Percentiles rank a stretch among this genome's conserved stretches.
phyloP scores from a whole-genome alignment of 1,140 invertebrate species.

The Ceratosolen solmsi region DNA sequence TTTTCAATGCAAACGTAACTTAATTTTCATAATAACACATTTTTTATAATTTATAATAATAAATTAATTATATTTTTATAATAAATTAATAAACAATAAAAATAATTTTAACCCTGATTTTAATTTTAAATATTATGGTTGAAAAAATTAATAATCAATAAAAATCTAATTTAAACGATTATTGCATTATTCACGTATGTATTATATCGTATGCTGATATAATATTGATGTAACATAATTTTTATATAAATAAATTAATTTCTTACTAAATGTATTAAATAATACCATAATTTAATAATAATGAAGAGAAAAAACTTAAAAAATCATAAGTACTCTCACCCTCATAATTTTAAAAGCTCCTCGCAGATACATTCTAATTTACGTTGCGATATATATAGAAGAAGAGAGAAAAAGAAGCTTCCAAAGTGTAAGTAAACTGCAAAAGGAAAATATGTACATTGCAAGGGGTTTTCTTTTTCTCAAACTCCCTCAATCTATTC shows the following conservation, averaged over 20 bases:
- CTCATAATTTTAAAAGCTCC: conserved; percentile 43
- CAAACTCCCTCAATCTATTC: no score
- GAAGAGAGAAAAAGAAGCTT: background rate
- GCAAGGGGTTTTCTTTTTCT: background rate
- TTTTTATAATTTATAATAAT: background rate
- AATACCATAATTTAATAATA: no score
- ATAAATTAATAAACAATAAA: background rate
- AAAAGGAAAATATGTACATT: background rate
- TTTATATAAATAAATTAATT: no score
- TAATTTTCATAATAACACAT: conserved; percentile 11
- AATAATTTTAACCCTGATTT: no score
- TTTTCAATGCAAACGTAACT: background rate
- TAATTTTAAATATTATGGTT: no score
- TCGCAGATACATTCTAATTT: conserved; percentile 44
- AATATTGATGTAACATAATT: no score
- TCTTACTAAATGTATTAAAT: no score
- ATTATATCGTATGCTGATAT: no score
- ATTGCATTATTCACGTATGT: no score
- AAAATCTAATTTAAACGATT: no score
- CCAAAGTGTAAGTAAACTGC: background rate
- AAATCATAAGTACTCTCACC: conserved; percentile 42
- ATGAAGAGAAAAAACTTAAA: conserved; percentile 34
- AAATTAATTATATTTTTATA: background rate
- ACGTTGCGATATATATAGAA: background rate
- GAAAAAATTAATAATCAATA: no score